These are phyloP conservation scores for Clostera curtula DNA, from an alignment of 2,888 invertebrate genomes.

Conservation along the genomic window DNA sequence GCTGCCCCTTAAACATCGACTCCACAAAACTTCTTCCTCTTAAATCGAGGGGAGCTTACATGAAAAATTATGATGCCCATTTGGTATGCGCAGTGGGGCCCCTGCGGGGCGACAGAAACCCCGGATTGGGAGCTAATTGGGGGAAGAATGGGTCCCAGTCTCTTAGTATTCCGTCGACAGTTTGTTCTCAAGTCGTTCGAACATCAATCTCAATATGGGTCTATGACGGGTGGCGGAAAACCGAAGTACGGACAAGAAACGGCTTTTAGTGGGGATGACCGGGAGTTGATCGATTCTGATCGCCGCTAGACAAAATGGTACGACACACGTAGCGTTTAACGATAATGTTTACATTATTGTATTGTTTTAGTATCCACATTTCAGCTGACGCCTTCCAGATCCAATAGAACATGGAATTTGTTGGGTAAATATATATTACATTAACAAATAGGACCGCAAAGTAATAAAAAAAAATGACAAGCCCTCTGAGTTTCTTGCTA, in stretches of 20 bases:
- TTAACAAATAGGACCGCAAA: too few relatives aligned
- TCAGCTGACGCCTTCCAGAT: too few relatives aligned
- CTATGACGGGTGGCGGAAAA: slow-evolving; percentile 65
- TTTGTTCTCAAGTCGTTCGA: slow-evolving; percentile 38
- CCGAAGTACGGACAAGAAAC: slow-evolving; percentile 58
- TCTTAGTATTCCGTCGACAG: slow-evolving; percentile 63
- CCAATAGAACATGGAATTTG: too few relatives aligned
- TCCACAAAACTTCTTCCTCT: slow-evolving; percentile 29
- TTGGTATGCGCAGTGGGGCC: slow-evolving; percentile 63
- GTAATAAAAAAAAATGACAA: too few relatives aligned
- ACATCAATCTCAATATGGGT: slow-evolving; percentile 71
- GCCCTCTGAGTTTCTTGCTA: too few relatives aligned
- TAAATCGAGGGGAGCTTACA: slow-evolving; percentile 50
- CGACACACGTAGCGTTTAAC: not conserved
- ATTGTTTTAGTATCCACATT: too few relatives aligned
- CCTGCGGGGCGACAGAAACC: slow-evolving; percentile 40
- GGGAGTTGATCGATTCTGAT: slow-evolving; percentile 54
- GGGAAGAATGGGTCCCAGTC: slow-evolving; percentile 55
- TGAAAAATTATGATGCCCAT: slow-evolving; percentile 62
- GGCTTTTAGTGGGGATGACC: slow-evolving; percentile 51
- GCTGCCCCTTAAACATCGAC: slow-evolving; percentile 1
- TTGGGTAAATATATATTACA: too few relatives aligned
- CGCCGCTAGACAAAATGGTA: slow-evolving; percentile 19
- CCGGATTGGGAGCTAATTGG: slow-evolving; percentile 64
- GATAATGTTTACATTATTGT: too few relatives aligned